phyloP scores from a whole-genome alignment of 2,888 invertebrate species.

The Odontothrips loti region DNA sequence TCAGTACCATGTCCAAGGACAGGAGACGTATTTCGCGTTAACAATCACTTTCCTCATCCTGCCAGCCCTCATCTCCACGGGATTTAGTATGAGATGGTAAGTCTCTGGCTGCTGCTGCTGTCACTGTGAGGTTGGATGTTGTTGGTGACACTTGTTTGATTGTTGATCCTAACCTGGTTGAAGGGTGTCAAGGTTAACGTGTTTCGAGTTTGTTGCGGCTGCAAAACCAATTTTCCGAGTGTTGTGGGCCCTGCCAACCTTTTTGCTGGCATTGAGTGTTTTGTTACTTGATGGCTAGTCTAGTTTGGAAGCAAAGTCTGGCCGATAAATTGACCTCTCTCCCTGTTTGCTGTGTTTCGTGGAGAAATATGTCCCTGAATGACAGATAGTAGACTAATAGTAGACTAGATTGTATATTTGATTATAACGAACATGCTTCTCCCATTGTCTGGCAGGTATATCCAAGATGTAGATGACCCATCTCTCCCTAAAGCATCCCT shows the following conservation, averaged over 20 bases:
- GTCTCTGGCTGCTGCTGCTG: slow-evolving; percentile 37
- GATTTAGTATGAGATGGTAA: slow-evolving; percentile 53
- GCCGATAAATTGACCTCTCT: too few species aligned
- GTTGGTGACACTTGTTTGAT: slow-evolving; percentile 26
- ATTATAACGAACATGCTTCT: too few species aligned
- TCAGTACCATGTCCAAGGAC: slow-evolving; percentile 46
- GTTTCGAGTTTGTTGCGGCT: too few species aligned
- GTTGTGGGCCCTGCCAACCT: too few species aligned
- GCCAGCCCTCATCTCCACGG: slow-evolving; percentile 52
- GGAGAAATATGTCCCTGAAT: too few species aligned
- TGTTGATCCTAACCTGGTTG: not conserved
- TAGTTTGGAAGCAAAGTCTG: too few species aligned
- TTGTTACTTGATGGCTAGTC: too few species aligned
- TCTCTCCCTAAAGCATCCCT: slow-evolving; percentile 46
- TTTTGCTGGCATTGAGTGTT: too few species aligned
- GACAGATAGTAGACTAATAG: too few species aligned
- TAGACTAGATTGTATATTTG: too few species aligned
- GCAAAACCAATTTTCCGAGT: too few species aligned
- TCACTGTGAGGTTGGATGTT: slow-evolving; percentile 13
- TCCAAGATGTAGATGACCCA: slow-evolving; percentile 49
- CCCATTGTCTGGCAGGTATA: slow-evolving; percentile 45
- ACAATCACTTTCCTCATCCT: slow-evolving; percentile 52
- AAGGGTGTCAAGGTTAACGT: slow-evolving; percentile 3
- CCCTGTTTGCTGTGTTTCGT: too few species aligned
- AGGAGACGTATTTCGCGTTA: slow-evolving; percentile 50